Percentiles rank a stretch among this genome's conserved stretches.
These are phyloP conservation scores for Melanerpes formicivorus DNA, from an alignment of 2,113 vertebrate species.

Conservation along the genomic window DNA sequence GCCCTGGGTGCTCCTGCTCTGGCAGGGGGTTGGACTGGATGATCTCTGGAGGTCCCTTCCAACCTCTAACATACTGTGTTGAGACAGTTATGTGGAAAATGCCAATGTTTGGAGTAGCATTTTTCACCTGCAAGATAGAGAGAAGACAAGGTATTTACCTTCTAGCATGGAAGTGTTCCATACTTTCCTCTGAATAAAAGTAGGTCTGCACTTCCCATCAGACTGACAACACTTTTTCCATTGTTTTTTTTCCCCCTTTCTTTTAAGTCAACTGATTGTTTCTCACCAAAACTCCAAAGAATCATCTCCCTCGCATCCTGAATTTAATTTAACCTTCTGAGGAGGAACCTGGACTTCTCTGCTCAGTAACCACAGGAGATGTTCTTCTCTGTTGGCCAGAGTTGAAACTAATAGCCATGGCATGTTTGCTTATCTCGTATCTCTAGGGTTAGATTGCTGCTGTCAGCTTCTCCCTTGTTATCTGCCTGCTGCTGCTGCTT, in stretches of 20 bases:
- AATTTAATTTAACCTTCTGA: constrained; percentile 35
- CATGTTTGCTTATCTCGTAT: constrained; percentile 70
- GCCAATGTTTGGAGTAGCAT: neutral
- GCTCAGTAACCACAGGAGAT: neutral
- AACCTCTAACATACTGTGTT: neutral
- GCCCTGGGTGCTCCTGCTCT: too few species aligned
- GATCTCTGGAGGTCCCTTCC: too few species aligned
- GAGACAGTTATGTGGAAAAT: neutral
- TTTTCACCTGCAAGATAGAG: neutral
- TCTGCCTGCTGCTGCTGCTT: constrained; percentile 74
- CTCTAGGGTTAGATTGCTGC: constrained; percentile 65
- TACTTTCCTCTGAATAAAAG: neutral
- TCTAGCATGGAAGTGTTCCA: neutral
- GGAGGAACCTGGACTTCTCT: neutral
- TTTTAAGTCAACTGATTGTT: neutral
- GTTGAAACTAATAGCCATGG: constrained; percentile 70
- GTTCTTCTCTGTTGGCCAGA: constrained; percentile 38
- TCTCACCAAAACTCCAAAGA: neutral
- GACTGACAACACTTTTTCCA: neutral
- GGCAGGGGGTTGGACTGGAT: too few species aligned
- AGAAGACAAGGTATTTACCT: neutral
- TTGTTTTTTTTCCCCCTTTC: neutral
- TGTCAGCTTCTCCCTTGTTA: constrained; percentile 78
- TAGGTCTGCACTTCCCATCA: neutral
- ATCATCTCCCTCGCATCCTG: neutral